Base-by-base conservation (phyloP, 2,888 invertebrate species). In the Liopterus haemorrhoidalis region DNA sequence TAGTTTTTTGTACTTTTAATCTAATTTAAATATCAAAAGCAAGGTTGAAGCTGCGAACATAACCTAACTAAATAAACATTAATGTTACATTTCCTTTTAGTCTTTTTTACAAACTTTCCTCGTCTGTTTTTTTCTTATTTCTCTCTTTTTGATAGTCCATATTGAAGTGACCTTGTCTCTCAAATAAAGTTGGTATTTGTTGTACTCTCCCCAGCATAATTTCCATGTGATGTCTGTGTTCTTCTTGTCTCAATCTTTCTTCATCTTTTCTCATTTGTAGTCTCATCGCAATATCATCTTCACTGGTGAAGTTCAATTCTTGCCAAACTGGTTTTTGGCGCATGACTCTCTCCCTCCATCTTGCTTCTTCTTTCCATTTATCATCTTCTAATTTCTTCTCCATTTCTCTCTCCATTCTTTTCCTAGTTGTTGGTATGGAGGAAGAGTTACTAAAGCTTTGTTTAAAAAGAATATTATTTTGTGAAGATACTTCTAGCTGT, bases 281-380 rank as follows among this genome's bases (percentile, higher is more conserved):
- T 28, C 82, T 70, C 69, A 81, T 75, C 11, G 78, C 78, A 41
- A 83, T 72, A 58, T 83, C 83, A 62, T 79, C 79, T 59, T 79
- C 78, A 48, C 79, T 76, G 53, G 76, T 77, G 60, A 76, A 78
- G 54, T 72, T 78, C 14, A 83, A 68, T 21, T 79, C 70, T 62
- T 78, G 76, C 83, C 83, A 84, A n/a, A 81, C 80, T 1, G 83
- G 82, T 57, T 78, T 79, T 16, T 70, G 70, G 12, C 82, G 69
- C 33, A 81, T 68, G 30, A 79, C 58, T 28, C 77, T 73, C 56
- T 81, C 79, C 19, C 77, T 68, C 57, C 78, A 70, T 45, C 74
- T 71, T 36, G 74, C 66, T 57, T 79, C 79, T 41, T 75, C 71
- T 52, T 74, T 70, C 9, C 76, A 64, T 16, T 76, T 73, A 36